phyloP scores from a whole-genome alignment of 2,888 invertebrate species.

The Acleris literana region DNA sequence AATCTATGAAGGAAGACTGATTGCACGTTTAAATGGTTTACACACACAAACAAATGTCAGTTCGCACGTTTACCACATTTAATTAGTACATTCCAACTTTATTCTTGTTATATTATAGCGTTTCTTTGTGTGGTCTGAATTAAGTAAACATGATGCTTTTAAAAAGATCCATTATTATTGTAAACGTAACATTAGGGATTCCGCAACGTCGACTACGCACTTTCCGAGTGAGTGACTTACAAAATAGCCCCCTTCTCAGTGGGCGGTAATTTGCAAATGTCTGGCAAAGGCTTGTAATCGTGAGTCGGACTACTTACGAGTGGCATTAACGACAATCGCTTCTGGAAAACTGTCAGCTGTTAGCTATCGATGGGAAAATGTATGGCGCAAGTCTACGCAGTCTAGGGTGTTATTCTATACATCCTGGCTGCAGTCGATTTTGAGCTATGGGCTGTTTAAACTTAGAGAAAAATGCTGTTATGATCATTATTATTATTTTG shows the following conservation, averaged over 20 bases:
- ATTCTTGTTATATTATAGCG: no score
- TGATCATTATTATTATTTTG: no score
- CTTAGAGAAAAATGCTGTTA: no score
- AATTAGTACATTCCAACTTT: no score
- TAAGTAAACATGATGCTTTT: conserved; percentile 9
- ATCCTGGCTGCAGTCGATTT: no score
- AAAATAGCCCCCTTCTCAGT: conserved; percentile 40
- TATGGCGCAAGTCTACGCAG: conserved; percentile 7
- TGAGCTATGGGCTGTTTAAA: no score
- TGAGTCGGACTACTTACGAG: conserved; percentile 40
- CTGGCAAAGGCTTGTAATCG: conserved; percentile 50
- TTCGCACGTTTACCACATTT: no score
- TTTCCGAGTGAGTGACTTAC: conserved; percentile 37
- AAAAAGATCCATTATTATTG: conserved; percentile 11
- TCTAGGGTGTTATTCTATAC: no score
- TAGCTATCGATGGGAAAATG: conserved; percentile 35
- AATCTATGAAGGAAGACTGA: no score
- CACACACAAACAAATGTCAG: no score
- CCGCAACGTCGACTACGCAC: conserved; percentile 26
- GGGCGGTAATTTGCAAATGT: conserved; percentile 55
- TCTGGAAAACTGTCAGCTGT: conserved; percentile 53
- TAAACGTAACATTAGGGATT: conserved; percentile 22
- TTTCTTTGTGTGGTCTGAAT: neutral
- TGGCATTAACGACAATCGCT: conserved; percentile 44
- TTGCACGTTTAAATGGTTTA: no score